Evolutionary conservation across 2,888 invertebrate species (phyloP), one percentile per base, ranked within the genome.

Genomic region (Drepanosiphum platanoidis): DNA sequence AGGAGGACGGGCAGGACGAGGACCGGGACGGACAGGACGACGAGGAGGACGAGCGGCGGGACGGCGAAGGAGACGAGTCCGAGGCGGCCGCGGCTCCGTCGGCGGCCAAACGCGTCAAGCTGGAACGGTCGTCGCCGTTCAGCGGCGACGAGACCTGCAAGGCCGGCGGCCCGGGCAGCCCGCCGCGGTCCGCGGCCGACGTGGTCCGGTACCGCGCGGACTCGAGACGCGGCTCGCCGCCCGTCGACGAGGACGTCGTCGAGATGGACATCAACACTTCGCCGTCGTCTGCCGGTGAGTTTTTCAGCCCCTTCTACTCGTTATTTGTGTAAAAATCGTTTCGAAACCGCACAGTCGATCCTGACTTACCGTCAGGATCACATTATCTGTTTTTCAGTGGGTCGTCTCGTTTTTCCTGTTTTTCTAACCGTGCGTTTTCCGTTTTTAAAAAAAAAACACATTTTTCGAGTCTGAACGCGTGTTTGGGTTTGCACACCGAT

Each of bases 241-340:
- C 42, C n/a, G 11, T 34, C n/a, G 64, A 66, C 42, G 83, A 84
- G 34, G 83, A 84, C 66, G 68, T 84, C 30, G 68, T 84, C 75
- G 83, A 84, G 9, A 84, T 84, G 83, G 83, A 84, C 22, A 84
- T 84, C 22, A 84, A 75, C 52, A 68, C 83, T 18, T 75, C 64
- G 42, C 36, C 30, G 9, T 22, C 75, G 7, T n/a, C n/a, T n/a
- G 64, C 58, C 7, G 81, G 81, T 81, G 13, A 70, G 80, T 27
- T 9, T 39, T 9, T n/a, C n/a, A n/a, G n/a, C n/a, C n/a, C n/a
- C n/a, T n/a, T n/a, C n/a, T n/a, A n/a, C n/a, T n/a, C n/a, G n/a
- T n/a, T n/a, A n/a, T n/a, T n/a, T n/a, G n/a, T n/a, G n/a, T n/a
- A n/a, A n/a, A n/a, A n/a, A n/a, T n/a, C n/a, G n/a, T n/a, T n/a